Evolutionary conservation across 2,797 vertebrate species (phyloP), one percentile per base, ranked within the genome.

Genomic region (Rhadinocentrus ornatus): DNA sequence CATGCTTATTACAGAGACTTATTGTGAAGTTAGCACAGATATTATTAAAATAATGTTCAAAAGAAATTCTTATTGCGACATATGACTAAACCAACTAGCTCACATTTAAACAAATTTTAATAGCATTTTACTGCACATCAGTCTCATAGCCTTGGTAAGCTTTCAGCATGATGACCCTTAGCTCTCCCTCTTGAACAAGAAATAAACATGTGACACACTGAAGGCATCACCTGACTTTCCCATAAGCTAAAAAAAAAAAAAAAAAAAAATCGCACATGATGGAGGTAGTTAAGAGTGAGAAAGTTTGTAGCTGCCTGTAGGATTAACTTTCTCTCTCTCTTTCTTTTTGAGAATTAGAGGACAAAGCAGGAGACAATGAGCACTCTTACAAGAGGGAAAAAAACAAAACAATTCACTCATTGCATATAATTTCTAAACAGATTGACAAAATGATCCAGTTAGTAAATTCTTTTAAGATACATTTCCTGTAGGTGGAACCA

Each of bases 151-250:
- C 44, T 76, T 66, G 16, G 34, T 32, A 62, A 66, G 34, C 20
- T 69, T 32, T 70, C 75, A 80, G 48, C 50, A 69, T 16, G 76
- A 56, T 77, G 73, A 69, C 71, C 75, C 67, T 58, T 39, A 75
- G 57, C 54, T 79, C 79, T 78, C 73, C 48, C 58, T 72, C 59
- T 77, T 76, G 53, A 79, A 64, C 62, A 80, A 72, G 66, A 72
- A 77, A 58, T 6, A 90, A 90, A 65, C 93, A 92, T 91, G 90
- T 93, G 92, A 93, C 87, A 56, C 16, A 60, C 65, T 67, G 62
- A 83, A 66, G 27, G 52, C 48, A 85, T 93, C 93, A 94, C 83
- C 74, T 92, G 93, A 94, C 84, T 86, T 59, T 64, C 50, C 69
- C 27, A 53, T 56, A 83, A 71, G 54, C 82, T 54, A 78, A 53